Evolutionary conservation across 2,113 vertebrate species (phyloP), one percentile per base, ranked within the genome.

Genomic region (Boleophthalmus pectinirostris): DNA sequence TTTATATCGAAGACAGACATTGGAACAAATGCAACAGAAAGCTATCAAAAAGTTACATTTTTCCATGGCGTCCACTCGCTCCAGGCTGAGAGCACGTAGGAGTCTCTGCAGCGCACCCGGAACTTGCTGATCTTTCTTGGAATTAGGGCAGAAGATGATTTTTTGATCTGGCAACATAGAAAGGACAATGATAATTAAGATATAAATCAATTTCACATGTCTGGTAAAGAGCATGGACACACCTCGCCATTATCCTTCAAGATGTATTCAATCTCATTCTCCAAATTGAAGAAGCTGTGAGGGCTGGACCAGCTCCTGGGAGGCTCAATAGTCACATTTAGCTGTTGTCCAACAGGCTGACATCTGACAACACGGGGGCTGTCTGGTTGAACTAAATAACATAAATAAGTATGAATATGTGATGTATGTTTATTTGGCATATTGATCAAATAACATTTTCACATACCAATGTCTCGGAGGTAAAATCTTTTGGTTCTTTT

Each of bases 31-130:
- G 78, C 2, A 76, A 23, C 11, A 7, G 64, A 25, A 70, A 13
- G 61, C 65, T 38, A 0, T 92, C 69, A 92, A 46, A 66, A 7
- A 74, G 64, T 92, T 93, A 94, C 91, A 80, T 92, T 89, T 89
- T 86, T 85, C 93, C 93, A 94, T 1, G 49, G 11, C 56, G 81
- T 92, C 94, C 94, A 94, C 53, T 87, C 46, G 74, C 93, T 93
- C 94, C 94, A 94, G 68, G 69, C 2, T 1, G 92, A 93, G 64
- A 33, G 68, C 51, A 91, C 86, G 56, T 93, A 18, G 0, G 78
- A 20, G 75, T 94, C 94, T 75, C 93, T 90, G 88, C 86, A 92
- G 23, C 90, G 93, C 12, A 63, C 93, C 43, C 91, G 86, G 56
- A 94, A 80, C 71, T 64, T 81, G 49, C 76, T 88, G 81, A 91